Evolutionary conservation across 1,140 invertebrate species (phyloP).

Genomic region (Drosophila albomicans): DNA sequence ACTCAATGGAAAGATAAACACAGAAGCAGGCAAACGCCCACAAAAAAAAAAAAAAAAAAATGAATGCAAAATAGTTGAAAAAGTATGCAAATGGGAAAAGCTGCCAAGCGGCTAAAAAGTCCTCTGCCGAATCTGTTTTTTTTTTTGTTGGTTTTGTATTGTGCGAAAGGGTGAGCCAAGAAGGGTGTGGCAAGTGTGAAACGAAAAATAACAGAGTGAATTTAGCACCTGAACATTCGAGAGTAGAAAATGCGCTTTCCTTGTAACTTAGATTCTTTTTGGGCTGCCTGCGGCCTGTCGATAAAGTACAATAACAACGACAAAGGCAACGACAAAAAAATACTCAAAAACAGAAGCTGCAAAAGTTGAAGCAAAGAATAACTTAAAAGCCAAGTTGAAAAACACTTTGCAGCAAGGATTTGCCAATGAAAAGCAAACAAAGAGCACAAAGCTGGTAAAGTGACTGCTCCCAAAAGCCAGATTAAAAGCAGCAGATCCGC

Average conservation of each 20-base stretch:
- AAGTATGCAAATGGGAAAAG: slow-evolving; percentile 73
- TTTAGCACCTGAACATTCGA: slow-evolving; percentile 66
- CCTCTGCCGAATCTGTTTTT: slow-evolving; percentile 15
- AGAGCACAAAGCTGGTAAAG: slow-evolving; percentile 61
- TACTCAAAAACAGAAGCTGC: slow-evolving; percentile 11
- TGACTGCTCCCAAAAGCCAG: slow-evolving; percentile 66
- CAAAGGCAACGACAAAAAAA: slow-evolving; percentile 7
- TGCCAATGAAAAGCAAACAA: slow-evolving; percentile 77
- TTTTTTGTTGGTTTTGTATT: background rate
- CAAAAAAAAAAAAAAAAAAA: slow-evolving; percentile 39
- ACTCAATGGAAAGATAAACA: slow-evolving; percentile 66
- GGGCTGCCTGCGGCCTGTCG: slow-evolving; percentile 48
- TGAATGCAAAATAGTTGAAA: slow-evolving; percentile 73
- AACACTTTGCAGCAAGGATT: slow-evolving; percentile 70
- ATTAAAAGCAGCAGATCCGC: slow-evolving; percentile 38
- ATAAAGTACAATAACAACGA: slow-evolving; percentile 39
- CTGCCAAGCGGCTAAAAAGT: slow-evolving; percentile 44
- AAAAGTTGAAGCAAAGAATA: slow-evolving; percentile 31
- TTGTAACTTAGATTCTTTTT: slow-evolving; percentile 39
- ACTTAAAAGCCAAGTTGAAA: slow-evolving; percentile 72
- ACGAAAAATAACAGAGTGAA: slow-evolving; percentile 60
- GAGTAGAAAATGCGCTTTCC: slow-evolving; percentile 75
- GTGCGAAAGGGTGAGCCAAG: slow-evolving; percentile 8
- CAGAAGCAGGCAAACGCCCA: background rate
- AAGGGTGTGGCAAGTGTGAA: slow-evolving; percentile 40